Evolutionary conservation across 2,797 vertebrate genomes (phyloP).

Genomic region (Glossophaga mutica): DNA sequence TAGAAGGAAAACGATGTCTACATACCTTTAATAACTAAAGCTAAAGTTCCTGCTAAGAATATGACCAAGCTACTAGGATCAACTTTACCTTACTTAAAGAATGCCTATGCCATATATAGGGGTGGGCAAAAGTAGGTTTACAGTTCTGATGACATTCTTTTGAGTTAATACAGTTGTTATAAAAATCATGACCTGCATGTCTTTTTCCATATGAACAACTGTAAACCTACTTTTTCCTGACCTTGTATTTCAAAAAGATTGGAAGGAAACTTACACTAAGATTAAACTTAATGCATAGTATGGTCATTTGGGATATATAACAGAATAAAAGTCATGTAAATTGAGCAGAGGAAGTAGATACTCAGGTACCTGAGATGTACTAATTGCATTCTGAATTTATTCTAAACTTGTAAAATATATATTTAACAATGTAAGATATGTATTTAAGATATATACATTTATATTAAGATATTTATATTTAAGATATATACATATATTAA

Average conservation of each 20-base stretch:
- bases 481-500: too few relatives aligned
- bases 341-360: neutral
- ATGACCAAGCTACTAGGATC: neutral
- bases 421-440: neutral
- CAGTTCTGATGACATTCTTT: neutral
- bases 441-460: too few relatives aligned
- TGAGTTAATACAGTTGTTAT: neutral
- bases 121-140: neutral
- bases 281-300: neutral
- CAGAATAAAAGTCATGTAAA: neutral
- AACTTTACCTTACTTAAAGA: constrained; percentile 31
- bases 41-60: neutral
- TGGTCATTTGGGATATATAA: neutral
- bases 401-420: neutral
- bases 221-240: neutral
- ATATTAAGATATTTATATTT: too few relatives aligned
- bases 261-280: neutral
- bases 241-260: neutral
- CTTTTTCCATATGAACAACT: neutral
- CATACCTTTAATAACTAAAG: constrained; percentile 25
- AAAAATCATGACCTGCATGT: neutral
- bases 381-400: neutral
- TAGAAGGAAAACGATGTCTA: neutral
- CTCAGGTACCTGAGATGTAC: neutral
- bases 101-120: neutral